Conservation (phyloP, 2,797 vertebrate genomes). For the Semotilus atromaculatus region DNA sequence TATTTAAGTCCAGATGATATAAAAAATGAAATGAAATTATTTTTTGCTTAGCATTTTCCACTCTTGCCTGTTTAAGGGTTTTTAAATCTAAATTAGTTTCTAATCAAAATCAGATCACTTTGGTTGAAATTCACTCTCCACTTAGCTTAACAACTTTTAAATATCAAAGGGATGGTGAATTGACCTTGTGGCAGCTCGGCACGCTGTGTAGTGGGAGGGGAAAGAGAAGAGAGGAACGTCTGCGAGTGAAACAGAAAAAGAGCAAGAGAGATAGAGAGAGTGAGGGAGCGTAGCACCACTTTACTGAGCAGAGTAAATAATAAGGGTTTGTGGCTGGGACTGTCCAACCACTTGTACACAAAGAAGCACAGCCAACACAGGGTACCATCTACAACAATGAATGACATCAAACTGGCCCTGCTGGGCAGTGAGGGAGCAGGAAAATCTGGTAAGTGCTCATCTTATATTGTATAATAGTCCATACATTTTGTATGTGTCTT, state of each 20-base stretch:
- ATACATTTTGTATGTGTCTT: not conserved
- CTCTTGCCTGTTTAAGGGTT: no score
- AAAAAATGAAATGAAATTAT: no score
- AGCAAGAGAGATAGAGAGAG: conserved; percentile 10
- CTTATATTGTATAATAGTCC: not conserved
- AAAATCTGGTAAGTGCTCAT: conserved; percentile 65
- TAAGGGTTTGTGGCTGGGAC: conserved; percentile 19
- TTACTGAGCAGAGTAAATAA: conserved; percentile 13
- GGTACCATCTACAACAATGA: conserved; percentile 57
- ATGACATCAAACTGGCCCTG: conserved; percentile 69
- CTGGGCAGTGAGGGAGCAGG: conserved; percentile 68
- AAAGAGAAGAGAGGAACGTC: conserved; percentile 27
- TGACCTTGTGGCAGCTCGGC: conserved; percentile 53
- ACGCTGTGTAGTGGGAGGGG: conserved; percentile 52
- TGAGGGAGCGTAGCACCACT: conserved; percentile 8
- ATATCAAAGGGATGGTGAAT: conserved; percentile 20
- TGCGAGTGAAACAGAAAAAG: conserved; percentile 25
- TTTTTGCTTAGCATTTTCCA: no score
- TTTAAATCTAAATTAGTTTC: not conserved
- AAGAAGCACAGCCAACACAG: conserved; percentile 9
- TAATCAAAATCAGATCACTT: not conserved
- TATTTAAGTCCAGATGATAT: no score
- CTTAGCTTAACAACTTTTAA: conserved; percentile 18
- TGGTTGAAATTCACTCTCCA: conserved; percentile 7
- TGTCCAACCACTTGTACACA: conserved; percentile 6